Percentiles rank a stretch among this genome's conserved stretches.
These are phyloP conservation scores for Pyrocoelia pectoralis DNA, from an alignment of 2,888 invertebrate species.

Conservation along the genomic window DNA sequence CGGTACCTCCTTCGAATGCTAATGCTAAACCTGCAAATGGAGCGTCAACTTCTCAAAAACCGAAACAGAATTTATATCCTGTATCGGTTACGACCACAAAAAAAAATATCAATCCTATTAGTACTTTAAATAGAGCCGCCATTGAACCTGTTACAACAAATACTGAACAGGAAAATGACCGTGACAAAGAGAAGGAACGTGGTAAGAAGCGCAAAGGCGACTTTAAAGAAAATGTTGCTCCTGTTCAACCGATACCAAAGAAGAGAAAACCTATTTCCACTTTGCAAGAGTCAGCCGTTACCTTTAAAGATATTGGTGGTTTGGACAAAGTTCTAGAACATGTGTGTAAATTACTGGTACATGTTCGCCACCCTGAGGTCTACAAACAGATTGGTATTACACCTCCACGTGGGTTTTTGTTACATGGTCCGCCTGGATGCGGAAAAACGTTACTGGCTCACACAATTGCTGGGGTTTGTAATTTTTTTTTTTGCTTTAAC, in stretches of 20 bases:
- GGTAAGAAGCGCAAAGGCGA: slow-evolving; percentile 58
- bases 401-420: slow-evolving; percentile 88
- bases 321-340: slow-evolving; percentile 73
- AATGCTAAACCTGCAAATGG: slow-evolving; percentile 45
- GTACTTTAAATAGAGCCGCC: slow-evolving; percentile 58
- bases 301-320: slow-evolving; percentile 83
- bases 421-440: slow-evolving; percentile 97
- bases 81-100: background rate
- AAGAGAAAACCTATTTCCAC: slow-evolving; percentile 58
- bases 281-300: slow-evolving; percentile 60
- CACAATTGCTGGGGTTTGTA: slow-evolving; percentile 80
- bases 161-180: slow-evolving; percentile 2
- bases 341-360: slow-evolving; percentile 67
- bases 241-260: slow-evolving; percentile 50
- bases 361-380: slow-evolving; percentile 91
- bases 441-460: slow-evolving; percentile 86
- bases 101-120: slow-evolving; percentile 55
- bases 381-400: slow-evolving; percentile 84
- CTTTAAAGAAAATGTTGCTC: slow-evolving; percentile 9
- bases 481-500: background rate
- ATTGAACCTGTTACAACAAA: slow-evolving; percentile 55
- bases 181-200: slow-evolving; percentile 21
- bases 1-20: slow-evolving; percentile 57
- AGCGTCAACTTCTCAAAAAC: slow-evolving; percentile 61
- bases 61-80: slow-evolving; percentile 47